Percentiles rank a stretch among this genome's conserved stretches.
Conservation (phyloP, 1,140 invertebrate species). For the Neodiprion pinetum region DNA sequence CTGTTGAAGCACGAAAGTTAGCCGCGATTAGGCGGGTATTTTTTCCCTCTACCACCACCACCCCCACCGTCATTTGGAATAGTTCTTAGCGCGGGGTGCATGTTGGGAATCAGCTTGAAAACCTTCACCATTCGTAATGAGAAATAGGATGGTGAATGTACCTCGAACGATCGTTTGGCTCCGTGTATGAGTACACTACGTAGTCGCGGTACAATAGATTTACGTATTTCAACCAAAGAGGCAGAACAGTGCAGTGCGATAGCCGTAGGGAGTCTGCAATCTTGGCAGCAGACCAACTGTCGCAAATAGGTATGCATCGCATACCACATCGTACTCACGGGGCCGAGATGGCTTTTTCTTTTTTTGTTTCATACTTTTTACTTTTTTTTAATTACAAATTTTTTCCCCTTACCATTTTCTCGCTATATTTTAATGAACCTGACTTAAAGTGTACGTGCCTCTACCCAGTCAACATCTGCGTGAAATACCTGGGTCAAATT, state of each 20-base stretch:
- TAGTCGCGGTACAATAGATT: constrained; percentile 48
- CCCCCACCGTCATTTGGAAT: too few species aligned
- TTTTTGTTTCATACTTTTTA: constrained; percentile 14
- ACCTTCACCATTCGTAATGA: neutral
- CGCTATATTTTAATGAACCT: neutral
- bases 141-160: neutral
- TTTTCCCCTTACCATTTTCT: neutral
- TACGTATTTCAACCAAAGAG: constrained; percentile 46
- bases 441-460: too few species aligned
- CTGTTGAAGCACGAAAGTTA: too few species aligned
- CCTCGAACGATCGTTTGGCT: constrained; percentile 31
- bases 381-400: neutral
- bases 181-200: constrained; percentile 36
- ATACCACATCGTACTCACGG: constrained; percentile 36
- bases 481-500: neutral
- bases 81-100: neutral
- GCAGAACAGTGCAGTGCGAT: constrained; percentile 46
- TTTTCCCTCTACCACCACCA: too few species aligned
- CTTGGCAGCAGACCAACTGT: constrained; percentile 47
- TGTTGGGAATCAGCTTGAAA: neutral
- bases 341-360: constrained; percentile 33
- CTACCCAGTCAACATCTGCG: too few species aligned
- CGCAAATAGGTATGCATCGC: constrained; percentile 47
- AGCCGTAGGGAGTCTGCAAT: constrained; percentile 50
- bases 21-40: too few species aligned